A percentile compares a stretch with the other conserved stretches of the same genome.
Evolutionary conservation across 1,140 invertebrate genomes (phyloP).

Genomic region (Drosophila ananassae): DNA sequence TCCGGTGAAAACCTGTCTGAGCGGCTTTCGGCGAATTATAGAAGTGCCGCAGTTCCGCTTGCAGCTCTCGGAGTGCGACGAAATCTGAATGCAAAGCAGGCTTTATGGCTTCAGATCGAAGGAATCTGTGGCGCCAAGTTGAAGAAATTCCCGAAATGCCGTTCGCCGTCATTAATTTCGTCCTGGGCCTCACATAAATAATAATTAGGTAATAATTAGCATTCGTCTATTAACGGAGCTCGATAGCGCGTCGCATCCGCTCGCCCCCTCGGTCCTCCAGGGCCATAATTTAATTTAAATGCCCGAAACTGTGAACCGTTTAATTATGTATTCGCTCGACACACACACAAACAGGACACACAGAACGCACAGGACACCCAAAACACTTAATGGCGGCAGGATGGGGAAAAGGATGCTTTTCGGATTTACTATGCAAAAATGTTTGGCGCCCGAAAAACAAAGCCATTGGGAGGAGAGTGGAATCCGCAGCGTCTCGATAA

Average conservation of each 20-base stretch:
- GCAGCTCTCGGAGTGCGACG: constrained; percentile 8
- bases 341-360: constrained; percentile 4
- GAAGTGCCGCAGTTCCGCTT: constrained; percentile 54
- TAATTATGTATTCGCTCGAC: constrained; percentile 77
- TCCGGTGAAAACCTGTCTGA: constrained; percentile 40
- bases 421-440: constrained; percentile 60
- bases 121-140: neutral
- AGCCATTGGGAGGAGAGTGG: constrained; percentile 21
- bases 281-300: constrained; percentile 78
- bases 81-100: constrained; percentile 30
- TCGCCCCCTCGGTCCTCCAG: constrained; percentile 5
- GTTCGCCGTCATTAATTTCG: neutral
- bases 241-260: constrained; percentile 42
- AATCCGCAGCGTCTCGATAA: constrained; percentile 67
- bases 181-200: constrained; percentile 51
- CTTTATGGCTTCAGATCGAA: constrained; percentile 15
- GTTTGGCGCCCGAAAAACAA: constrained; percentile 60
- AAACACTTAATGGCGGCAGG: constrained; percentile 18
- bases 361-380: neutral
- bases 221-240: constrained; percentile 74
- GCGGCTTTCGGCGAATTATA: constrained; percentile 54
- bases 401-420: constrained; percentile 13
- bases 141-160: neutral
- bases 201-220: constrained; percentile 79
- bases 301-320: constrained; percentile 77